phyloP scores from a whole-genome alignment of 2,797 vertebrate genomes.

The Sciurus carolinensis region DNA sequence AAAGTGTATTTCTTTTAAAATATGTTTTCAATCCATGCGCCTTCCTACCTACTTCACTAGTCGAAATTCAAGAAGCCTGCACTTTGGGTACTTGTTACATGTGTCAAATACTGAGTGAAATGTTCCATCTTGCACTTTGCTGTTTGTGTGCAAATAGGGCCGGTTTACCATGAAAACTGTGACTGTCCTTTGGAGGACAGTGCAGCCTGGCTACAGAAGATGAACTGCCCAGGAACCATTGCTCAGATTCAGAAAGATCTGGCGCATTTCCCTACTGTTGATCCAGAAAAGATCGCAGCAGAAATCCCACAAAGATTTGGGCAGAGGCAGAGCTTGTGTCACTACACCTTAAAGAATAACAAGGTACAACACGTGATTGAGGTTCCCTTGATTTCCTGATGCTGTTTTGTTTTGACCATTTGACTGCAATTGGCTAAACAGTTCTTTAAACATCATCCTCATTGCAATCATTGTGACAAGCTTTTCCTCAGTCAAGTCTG shows the following conservation, averaged over 20 bases:
- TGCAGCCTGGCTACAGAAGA: constrained; percentile 92
- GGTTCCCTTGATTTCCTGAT: neutral
- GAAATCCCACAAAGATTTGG: constrained; percentile 97
- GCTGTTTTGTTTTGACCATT: neutral
- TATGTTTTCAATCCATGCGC: neutral
- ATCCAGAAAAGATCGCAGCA: constrained; percentile 94
- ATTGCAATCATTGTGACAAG: neutral
- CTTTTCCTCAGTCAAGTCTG: constrained; percentile 10
- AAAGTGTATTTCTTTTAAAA: constrained; percentile 17
- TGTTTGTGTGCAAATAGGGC: constrained; percentile 88
- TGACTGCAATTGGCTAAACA: neutral
- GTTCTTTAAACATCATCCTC: neutral
- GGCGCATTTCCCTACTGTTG: constrained; percentile 91
- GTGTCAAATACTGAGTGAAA: neutral
- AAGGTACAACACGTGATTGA: constrained; percentile 89
- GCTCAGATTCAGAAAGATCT: constrained; percentile 95
- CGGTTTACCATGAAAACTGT: constrained; percentile 96
- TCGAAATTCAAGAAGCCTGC: neutral
- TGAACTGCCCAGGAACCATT: constrained; percentile 94
- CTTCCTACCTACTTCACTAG: neutral
- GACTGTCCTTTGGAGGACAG: constrained; percentile 94
- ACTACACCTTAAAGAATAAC: constrained; percentile 97
- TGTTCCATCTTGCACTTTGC: neutral
- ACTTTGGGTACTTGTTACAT: neutral
- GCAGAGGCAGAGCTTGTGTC: constrained; percentile 97